Percentiles rank a stretch among this genome's conserved stretches.
Evolutionary conservation across 2,888 invertebrate genomes (phyloP).

Genomic region (Vanessa cardui): DNA sequence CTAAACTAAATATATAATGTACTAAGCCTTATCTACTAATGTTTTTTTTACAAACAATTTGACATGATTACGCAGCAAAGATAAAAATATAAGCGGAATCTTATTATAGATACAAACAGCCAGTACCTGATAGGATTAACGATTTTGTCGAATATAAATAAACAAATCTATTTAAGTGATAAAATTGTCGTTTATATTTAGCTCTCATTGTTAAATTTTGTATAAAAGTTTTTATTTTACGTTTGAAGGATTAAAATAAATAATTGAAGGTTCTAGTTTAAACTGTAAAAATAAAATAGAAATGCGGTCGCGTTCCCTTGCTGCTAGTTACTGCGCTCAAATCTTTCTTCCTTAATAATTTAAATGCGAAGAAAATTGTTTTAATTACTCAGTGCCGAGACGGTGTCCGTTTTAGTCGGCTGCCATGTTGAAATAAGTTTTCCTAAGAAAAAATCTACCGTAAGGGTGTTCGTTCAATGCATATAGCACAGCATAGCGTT

Average conservation of each 20-base stretch:
- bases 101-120: no score
- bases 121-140: no score
- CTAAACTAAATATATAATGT: no score
- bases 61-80: no score
- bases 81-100: no score
- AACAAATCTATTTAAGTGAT: no score
- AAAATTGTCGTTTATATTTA: no score
- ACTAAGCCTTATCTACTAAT: no score
- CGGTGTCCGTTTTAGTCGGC: constrained; percentile 9
- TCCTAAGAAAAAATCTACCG: constrained; percentile 21
- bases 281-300: neutral
- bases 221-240: no score
- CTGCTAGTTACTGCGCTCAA: neutral
- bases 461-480: constrained; percentile 12
- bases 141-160: no score
- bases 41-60: no score
- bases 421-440: constrained; percentile 25
- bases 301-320: constrained; percentile 7
- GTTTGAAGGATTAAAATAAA: neutral
- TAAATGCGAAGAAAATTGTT: constrained; percentile 27
- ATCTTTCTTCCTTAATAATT: constrained; percentile 15
- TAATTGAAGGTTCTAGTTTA: neutral
- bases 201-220: no score
- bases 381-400: constrained; percentile 25
- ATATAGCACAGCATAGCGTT: neutral